Base-by-base conservation (phyloP, 2,113 vertebrate species). In the Colaptes auratus region DNA sequence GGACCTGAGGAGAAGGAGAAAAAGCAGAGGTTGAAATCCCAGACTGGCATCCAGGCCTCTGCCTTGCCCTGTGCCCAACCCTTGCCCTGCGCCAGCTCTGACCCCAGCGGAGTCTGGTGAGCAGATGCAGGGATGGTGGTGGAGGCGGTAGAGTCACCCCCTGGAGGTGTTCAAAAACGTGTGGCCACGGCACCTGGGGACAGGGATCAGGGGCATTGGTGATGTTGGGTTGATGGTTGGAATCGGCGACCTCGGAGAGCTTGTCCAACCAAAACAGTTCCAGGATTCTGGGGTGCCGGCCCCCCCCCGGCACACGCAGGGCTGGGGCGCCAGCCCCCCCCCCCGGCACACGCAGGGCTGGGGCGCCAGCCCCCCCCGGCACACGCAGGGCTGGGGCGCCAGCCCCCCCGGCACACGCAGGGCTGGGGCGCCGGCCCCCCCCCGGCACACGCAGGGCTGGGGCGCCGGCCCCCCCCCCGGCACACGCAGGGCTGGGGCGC, bases 1-100 rank as follows among this genome's bases (percentile, higher is more conserved):
- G 97, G 92, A 98, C 97, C 98, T 98, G 60, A 12, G 52, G 52
- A 75, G 64, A 65, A 89, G 6, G 36, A 89, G 6, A 76, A 59
- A 75, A 19, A 82, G 64, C 2, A 67, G 72, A 59, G 69, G 7
- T 4, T 3, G n/a, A 48, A 44, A 6, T 15, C 20, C 28, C 66
- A 0, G 8, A n/a, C 0, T 12, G 46, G 53, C 73, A 63, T 18
- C 52, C 59, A 50, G 42, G 12, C 15, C 30, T 12, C 55, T 0
- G 3, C 55, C 35, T 25, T 25, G 27, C 53, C 42, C 59, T 8
- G 0, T 6, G 10, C 10, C 55, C 28, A 31, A 7, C 18, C 63
- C 50, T 21, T 3, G 0, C 15, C 66, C 55, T 17, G 59, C 33
- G 28, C 14, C 3, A 3, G 11, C 12, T 70, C 58, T 0, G 3